Conservation (phyloP, 1,140 invertebrate species). For the Aleiodes sp. region DNA sequence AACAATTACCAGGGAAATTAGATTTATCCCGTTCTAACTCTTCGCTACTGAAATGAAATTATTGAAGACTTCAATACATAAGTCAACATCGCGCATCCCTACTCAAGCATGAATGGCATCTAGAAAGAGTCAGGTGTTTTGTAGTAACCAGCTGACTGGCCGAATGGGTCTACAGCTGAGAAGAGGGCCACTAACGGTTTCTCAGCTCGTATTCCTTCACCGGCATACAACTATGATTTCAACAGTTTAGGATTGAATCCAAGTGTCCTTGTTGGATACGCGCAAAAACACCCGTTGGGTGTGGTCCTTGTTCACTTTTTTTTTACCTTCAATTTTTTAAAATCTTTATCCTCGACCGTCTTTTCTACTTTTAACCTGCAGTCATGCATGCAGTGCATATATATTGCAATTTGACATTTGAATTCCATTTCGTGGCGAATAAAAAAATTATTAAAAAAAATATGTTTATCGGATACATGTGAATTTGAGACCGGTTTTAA, state of each 20-base stretch:
- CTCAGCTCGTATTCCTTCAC: background rate
- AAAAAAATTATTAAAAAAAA: background rate
- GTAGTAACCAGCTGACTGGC: background rate
- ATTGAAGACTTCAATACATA: no score
- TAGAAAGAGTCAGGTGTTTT: background rate
- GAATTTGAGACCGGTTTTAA: slow-evolving; percentile 3
- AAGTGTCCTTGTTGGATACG: background rate
- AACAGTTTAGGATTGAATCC: background rate
- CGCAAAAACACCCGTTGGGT: background rate
- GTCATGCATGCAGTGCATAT: background rate
- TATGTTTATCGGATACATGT: background rate
- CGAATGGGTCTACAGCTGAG: background rate
- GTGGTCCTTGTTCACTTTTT: background rate
- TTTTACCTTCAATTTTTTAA: no score
- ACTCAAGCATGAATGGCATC: no score
- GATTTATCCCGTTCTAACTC: no score
- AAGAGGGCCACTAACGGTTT: slow-evolving; percentile 34
- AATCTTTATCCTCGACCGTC: background rate
- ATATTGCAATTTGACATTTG: background rate
- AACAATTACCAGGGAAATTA: no score
- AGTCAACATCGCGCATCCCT: no score
- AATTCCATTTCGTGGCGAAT: background rate
- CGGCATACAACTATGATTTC: slow-evolving; percentile 1
- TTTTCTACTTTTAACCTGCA: background rate
- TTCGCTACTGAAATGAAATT: no score